Evolutionary conservation across 1,140 invertebrate species (phyloP), one percentile per base, ranked within the genome.

Genomic region (Holotrichia oblita): DNA sequence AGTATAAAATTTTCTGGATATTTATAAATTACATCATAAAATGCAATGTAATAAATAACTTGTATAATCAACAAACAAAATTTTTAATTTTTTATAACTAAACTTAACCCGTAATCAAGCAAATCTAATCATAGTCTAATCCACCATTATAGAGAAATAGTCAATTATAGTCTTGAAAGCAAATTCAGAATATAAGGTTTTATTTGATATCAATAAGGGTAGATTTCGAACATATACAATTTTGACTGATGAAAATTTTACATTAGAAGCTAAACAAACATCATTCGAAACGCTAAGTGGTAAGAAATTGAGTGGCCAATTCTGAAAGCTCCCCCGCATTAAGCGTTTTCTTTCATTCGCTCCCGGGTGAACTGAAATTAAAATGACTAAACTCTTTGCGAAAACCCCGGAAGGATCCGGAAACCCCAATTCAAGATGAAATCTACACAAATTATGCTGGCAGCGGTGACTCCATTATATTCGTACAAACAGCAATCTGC

Each of bases 401-500:
- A n/a, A 27, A 22, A 20, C 12, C 22, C 61, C 12, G 22, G 61
- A 69, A 69, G 27, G 27, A 34, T 69, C 61, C 61, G 61, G 61
- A 69, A 69, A 20, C 48, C 48, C 17, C n/a, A 69, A 69, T 10
- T 69, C 22, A 7, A 69, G 61, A 69, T 69, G 61, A 69, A 69
- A 69, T 69, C 61, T 69, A 69, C 61, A 69, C 61, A 69, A 69
- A 69, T 69, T 69, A 69, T 69, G 61, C 61, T 34, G 3, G 61
- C 14, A 34, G 22, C 27, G 27, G 61, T 14, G 61, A 34, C 27
- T 10, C 61, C 27, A 69, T 69, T 69, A 69, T 69, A 69, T 14
- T 69, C 61, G 61, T 34, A 34, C 61, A 69, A 69, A 69, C 61
- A 69, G 61, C 61, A 69, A 69, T 69, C 61, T 69, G 61, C 61